Evolutionary conservation across 2,113 vertebrate genomes (phyloP).

Genomic region (Okapia johnstoni): DNA sequence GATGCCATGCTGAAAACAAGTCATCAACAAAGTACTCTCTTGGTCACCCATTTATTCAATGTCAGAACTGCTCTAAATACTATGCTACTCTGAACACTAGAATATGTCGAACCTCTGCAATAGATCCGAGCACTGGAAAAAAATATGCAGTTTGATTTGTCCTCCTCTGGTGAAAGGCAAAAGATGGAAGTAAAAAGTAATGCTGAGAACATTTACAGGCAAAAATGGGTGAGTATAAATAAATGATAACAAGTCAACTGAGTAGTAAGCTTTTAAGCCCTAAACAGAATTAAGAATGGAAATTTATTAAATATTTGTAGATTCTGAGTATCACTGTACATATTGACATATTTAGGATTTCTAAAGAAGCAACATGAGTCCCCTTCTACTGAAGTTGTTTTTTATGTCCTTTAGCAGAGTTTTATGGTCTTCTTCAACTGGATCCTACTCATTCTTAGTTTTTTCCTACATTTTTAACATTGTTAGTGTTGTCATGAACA

Average conservation of each 20-base stretch:
- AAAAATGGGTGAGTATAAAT: background rate
- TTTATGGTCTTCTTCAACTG: conserved; percentile 24
- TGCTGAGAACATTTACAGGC: background rate
- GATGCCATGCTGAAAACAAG: background rate
- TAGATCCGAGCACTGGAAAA: background rate
- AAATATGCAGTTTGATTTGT: background rate
- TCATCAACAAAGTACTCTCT: background rate
- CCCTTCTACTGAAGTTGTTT: background rate
- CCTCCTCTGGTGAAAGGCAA: background rate
- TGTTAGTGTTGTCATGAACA: background rate
- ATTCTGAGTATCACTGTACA: background rate
- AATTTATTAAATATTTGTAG: background rate
- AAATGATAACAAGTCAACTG: background rate
- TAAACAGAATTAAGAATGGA: background rate
- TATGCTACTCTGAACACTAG: background rate
- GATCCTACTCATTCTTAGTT: background rate
- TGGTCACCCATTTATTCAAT: background rate
- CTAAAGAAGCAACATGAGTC: background rate
- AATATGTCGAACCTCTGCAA: background rate
- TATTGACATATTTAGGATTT: conserved; percentile 8
- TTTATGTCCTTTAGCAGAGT: background rate
- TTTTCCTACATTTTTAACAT: background rate
- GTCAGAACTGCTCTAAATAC: background rate
- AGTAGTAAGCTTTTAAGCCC: background rate
- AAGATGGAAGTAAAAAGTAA: background rate